Base-by-base conservation (phyloP, 1,140 invertebrate species). In the Pseudomyrmex dendroicus region DNA sequence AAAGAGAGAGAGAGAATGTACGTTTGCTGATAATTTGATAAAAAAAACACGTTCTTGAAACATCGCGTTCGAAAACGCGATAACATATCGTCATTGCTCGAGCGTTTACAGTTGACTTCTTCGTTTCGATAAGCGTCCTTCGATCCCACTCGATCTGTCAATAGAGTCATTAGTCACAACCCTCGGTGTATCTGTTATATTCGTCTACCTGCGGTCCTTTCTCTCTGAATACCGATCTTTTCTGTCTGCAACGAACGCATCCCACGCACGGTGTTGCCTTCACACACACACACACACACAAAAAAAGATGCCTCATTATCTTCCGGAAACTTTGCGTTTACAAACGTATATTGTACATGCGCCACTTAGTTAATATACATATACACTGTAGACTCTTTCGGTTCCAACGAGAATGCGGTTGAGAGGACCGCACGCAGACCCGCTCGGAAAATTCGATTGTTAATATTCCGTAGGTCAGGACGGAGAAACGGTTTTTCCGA, bases 81-180 rank as follows among this genome's bases (percentile, higher is more conserved):
- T 15, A 50, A 44, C 22, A n/a, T n/a, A n/a, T n/a, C 7, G 5
- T 20, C 61, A 83, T 78, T 64, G 77, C 72, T 88, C 35, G 35
- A 35, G 35, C 35, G 35, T 35, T 35, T 20, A 20, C 35, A 7
- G 35, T 35, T 35, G 35, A 35, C 7, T 87, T 78, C 73, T 90
- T 68, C 83, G 86, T 73, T 82, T 78, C 82, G 89, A 86, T 89
- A 86, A 86, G 84, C 86, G 86, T 89, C 84, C 89, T 90, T 90
- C 88, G 89, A 78, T 74, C 83, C 84, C 64, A 82, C 83, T 63
- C 63, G 66, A 82, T 83, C 73, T 85, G 84, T 90, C 89, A 89
- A 91, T 91, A 91, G 91, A 91, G 91, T 91, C 89, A 91, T 91
- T 91, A 91, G 91, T 91, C 91, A 91, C 86, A 89, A 76, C 83